phyloP scores from a whole-genome alignment of 1,140 invertebrate genomes.

The Galendromus occidentalis region DNA sequence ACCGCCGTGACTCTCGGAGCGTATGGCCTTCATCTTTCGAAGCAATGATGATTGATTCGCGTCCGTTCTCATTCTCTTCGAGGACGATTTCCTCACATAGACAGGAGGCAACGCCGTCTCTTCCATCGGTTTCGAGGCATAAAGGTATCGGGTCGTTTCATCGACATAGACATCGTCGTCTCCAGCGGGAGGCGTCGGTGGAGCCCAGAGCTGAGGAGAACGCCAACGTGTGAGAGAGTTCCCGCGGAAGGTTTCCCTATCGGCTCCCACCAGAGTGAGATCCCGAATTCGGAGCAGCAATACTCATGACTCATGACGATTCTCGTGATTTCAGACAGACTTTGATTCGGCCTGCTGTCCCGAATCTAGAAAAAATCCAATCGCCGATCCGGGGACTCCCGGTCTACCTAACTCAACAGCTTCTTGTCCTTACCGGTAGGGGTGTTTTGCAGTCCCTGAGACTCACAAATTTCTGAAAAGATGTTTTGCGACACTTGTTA shows the following conservation, averaged over 20 bases:
- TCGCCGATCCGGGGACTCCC: no score
- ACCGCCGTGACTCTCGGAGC: conserved; percentile 51
- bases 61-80: conserved; percentile 47
- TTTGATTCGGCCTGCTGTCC: no score
- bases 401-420: no score
- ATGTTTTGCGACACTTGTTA: neutral
- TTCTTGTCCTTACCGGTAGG: neutral
- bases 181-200: conserved; percentile 74
- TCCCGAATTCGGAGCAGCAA: no score
- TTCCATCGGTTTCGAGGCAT: conserved; percentile 56
- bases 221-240: no score
- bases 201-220: conserved; percentile 63
- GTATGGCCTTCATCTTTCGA: conserved; percentile 27
- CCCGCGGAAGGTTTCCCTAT: no score
- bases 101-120: conserved; percentile 65
- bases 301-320: no score
- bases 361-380: no score
- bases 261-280: no score
- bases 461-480: neutral
- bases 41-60: conserved; percentile 19
- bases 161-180: conserved; percentile 77
- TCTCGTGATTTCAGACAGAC: no score
- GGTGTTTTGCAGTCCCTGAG: neutral
- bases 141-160: conserved; percentile 56
- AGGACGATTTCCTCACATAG: conserved; percentile 51